Evolutionary conservation across 2,113 vertebrate species (phyloP).

Genomic region (Pica pica): DNA sequence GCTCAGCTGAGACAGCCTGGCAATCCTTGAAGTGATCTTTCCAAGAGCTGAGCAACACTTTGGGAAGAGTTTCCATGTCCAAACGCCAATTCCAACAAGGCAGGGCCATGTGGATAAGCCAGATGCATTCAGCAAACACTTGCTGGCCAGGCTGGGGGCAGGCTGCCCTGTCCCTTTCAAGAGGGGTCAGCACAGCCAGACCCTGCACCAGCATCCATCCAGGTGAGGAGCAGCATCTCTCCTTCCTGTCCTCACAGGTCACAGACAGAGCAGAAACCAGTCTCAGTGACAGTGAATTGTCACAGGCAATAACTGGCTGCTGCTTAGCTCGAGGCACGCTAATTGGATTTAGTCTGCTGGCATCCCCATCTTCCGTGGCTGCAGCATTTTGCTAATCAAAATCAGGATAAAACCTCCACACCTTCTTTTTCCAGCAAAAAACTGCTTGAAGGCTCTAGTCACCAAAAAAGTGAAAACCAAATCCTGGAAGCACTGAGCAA

Average conservation of each 20-base stretch:
- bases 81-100: not conserved
- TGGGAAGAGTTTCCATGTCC: not conserved
- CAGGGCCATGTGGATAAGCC: not conserved
- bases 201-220: rapidly evolving
- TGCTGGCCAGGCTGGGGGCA: not conserved
- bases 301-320: not conserved
- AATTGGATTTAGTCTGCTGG: slow-evolving; percentile 26
- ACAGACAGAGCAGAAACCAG: not conserved
- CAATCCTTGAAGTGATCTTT: not conserved
- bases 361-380: not conserved
- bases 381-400: not conserved
- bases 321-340: not conserved
- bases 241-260: rapidly evolving
- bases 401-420: rapidly evolving
- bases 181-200: not conserved
- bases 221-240: not conserved
- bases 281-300: not conserved
- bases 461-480: not conserved
- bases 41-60: not conserved
- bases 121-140: not conserved
- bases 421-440: not conserved
- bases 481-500: not conserved
- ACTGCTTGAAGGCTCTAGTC: not conserved
- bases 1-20: not conserved
- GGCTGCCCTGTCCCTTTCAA: not conserved